Evolutionary conservation across 2,113 vertebrate genomes (phyloP), one percentile per base, ranked within the genome.

Genomic region (Notothenia coriiceps): DNA sequence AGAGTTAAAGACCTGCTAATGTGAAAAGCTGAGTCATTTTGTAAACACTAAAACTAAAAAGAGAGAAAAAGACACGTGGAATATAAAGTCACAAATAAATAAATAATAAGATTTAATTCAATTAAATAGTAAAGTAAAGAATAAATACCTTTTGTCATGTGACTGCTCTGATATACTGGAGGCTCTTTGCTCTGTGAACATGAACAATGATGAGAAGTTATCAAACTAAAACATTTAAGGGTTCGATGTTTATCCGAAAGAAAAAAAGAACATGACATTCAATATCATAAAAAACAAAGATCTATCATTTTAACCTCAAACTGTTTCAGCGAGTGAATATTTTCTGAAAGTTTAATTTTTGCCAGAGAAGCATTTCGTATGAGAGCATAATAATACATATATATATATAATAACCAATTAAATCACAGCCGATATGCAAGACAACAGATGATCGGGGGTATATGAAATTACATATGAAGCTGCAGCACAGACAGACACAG

Each of bases 61-160:
- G 25, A 70, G 35, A 7, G 33, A n/a, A 12, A 29, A 22, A n/a
- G 10, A 43, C 25, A 60, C 54, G 8, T 22, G 15, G 10, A 63
- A 68, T 0, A 74, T 5, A 40, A 18, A 22, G 44, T 25, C 11
- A 65, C 62, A 12, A n/a, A 33, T 29, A 72, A 35, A 65, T 66
- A 12, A n/a, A 33, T 29, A 72, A 35, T 6, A n/a, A 51, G 2
- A 22, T 1, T 12, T 8, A 14, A 50, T 1, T 29, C 29, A 29
- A 29, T 29, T 29, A 29, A 29, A 29, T 29, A 29, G 29, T 29
- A 47, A 76, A 40, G 11, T 11, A 18, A 70, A 29, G 5, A 1
- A 54, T 50, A 75, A 83, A 79, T 97, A 99, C 98, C 98, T 98
- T 94, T 96, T 97, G 69, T 97, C 96, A 54, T 91, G 93, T 4